Percentiles rank a stretch among this genome's conserved stretches.
Conservation (phyloP, 2,888 invertebrate species). For the Andrena hattorfiana region DNA sequence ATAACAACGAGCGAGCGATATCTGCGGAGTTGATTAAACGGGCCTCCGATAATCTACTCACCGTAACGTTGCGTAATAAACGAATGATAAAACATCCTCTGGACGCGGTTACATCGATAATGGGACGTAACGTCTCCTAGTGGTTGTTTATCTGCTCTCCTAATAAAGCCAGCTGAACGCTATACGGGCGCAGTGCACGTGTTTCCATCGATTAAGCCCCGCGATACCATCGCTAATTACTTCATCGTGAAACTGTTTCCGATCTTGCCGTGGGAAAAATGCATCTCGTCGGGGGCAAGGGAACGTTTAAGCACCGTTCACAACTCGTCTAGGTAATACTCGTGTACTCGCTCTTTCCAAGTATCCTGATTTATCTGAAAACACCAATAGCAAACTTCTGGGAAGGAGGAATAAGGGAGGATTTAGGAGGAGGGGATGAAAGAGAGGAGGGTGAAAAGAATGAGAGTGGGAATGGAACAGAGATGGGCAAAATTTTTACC, state of each 20-base stretch:
- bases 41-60: slow-evolving; percentile 58
- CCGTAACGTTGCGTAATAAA: slow-evolving; percentile 52
- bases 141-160: slow-evolving; percentile 56
- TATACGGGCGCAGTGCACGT: slow-evolving; percentile 55
- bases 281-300: background rate
- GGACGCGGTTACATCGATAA: slow-evolving; percentile 61
- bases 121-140: slow-evolving; percentile 56
- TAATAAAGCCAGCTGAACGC: slow-evolving; percentile 48
- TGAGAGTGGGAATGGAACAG: no score
- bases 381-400: no score
- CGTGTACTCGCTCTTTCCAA: no score
- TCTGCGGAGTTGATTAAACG: slow-evolving; percentile 62
- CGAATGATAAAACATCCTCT: slow-evolving; percentile 30
- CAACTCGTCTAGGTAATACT: no score
- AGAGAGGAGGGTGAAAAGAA: no score
- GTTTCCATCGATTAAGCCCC: slow-evolving; percentile 49
- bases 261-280: slow-evolving; percentile 44
- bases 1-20: slow-evolving; percentile 29
- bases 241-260: slow-evolving; percentile 58
- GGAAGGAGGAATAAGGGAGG: no score
- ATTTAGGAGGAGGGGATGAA: no score
- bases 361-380: no score
- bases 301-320: background rate
- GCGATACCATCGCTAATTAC: slow-evolving; percentile 57
- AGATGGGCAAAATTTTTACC: no score